Percentiles rank a stretch among this genome's conserved stretches.
phyloP scores from a whole-genome alignment of 1,140 invertebrate species.

The Psix sp. region DNA sequence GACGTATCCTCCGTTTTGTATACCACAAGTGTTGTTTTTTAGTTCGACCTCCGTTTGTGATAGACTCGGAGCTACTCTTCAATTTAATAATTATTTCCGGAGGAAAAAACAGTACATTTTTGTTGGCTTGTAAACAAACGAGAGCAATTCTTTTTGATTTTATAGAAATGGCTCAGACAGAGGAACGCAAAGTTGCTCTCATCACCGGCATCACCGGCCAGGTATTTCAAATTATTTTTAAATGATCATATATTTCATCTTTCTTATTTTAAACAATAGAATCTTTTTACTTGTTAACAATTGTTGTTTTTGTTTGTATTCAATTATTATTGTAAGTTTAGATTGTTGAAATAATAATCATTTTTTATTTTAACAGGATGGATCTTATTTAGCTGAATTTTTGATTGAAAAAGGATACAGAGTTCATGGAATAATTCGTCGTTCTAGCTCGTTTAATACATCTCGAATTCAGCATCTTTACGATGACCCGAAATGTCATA shows the following conservation, averaged over 20 bases:
- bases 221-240: conserved; percentile 7
- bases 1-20: too few relatives aligned
- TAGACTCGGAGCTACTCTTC: too few relatives aligned
- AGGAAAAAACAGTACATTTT: too few relatives aligned
- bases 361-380: conserved; percentile 86
- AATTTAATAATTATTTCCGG: too few relatives aligned
- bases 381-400: conserved; percentile 98
- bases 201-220: conserved; percentile 48
- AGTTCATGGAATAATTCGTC: conserved; percentile 96
- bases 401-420: conserved; percentile 95
- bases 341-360: conserved; percentile 6
- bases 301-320: neutral
- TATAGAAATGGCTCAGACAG: too few relatives aligned
- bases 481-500: conserved; percentile 90
- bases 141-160: too few relatives aligned
- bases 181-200: conserved; percentile 33
- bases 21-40: too few relatives aligned
- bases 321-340: conserved; percentile 1
- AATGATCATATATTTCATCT: neutral
- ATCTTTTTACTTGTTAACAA: neutral
- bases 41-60: too few relatives aligned
- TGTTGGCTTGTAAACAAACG: too few relatives aligned
- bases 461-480: conserved; percentile 97
- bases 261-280: neutral
- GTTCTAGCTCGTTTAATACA: conserved; percentile 98